Evolutionary conservation across 2,113 vertebrate species (phyloP).

Genomic region (Atrichornis clamosus): DNA sequence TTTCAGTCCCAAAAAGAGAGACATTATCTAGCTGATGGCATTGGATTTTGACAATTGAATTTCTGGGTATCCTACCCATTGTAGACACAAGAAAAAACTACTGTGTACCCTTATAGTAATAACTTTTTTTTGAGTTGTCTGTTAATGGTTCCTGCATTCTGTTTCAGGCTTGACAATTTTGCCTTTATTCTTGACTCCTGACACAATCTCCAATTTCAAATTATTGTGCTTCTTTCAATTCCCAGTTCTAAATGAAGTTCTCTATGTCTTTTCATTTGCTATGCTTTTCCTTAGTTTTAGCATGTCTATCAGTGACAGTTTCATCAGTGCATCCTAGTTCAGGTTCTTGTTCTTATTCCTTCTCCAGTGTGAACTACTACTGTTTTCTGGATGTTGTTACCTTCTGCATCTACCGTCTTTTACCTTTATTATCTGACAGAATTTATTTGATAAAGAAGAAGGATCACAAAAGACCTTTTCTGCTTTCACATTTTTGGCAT

Average conservation of each 20-base stretch:
- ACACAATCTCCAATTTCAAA: not conserved
- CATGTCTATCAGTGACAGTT: not conserved
- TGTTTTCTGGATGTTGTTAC: not conserved
- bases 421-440: not conserved
- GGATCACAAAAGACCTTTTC: not conserved
- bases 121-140: not conserved
- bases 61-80: not conserved
- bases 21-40: not conserved
- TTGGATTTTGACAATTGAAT: not conserved
- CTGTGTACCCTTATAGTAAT: not conserved
- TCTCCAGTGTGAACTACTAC: not conserved
- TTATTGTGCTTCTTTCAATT: not conserved
- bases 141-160: not conserved
- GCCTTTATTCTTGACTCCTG: not conserved
- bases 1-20: not conserved
- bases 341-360: not conserved
- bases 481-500: not conserved
- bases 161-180: not conserved
- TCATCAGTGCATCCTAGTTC: not conserved
- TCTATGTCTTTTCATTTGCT: not conserved
- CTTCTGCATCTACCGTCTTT: not conserved
- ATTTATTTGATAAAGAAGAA: not conserved
- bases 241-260: not conserved
- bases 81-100: not conserved
- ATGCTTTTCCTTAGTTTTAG: not conserved